These are phyloP conservation scores for Dascyllus trimaculatus DNA, from an alignment of 2,113 vertebrate species.

Conservation along the genomic window DNA sequence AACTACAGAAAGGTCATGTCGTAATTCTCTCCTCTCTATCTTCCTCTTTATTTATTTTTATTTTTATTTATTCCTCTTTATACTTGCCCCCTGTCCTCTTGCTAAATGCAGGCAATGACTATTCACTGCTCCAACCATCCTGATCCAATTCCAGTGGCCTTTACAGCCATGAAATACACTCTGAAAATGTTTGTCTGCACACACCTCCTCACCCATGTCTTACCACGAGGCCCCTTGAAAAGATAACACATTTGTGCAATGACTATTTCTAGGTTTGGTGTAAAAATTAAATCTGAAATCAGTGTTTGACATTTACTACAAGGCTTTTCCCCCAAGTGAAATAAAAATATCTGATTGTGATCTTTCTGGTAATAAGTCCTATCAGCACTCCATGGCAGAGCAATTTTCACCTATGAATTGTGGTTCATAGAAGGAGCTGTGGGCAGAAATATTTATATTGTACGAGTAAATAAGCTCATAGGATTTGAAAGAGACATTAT, in stretches of 20 bases:
- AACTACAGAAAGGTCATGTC: neutral
- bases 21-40: constrained; percentile 4
- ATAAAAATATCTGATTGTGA: constrained; percentile 42
- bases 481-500: neutral
- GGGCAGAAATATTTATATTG: constrained; percentile 17
- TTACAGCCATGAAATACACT: constrained; percentile 22
- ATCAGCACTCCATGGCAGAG: constrained; percentile 31
- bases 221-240: neutral
- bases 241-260: constrained; percentile 37
- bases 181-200: neutral
- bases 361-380: constrained; percentile 53
- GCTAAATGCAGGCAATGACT: neutral
- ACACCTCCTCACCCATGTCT: neutral
- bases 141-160: constrained; percentile 8
- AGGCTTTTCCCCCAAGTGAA: constrained; percentile 20
- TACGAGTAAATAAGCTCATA: constrained; percentile 27
- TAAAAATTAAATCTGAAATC: constrained; percentile 50
- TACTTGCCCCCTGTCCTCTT: neutral
- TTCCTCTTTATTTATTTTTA: neutral
- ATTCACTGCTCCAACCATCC: constrained; percentile 1
- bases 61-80: too few species aligned
- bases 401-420: constrained; percentile 43
- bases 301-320: constrained; percentile 50
- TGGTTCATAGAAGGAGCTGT: constrained; percentile 21
- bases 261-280: constrained; percentile 13